These are phyloP conservation scores for Doryteuthis pealeii DNA, from an alignment of 1,140 invertebrate species.

Conservation along the genomic window DNA sequence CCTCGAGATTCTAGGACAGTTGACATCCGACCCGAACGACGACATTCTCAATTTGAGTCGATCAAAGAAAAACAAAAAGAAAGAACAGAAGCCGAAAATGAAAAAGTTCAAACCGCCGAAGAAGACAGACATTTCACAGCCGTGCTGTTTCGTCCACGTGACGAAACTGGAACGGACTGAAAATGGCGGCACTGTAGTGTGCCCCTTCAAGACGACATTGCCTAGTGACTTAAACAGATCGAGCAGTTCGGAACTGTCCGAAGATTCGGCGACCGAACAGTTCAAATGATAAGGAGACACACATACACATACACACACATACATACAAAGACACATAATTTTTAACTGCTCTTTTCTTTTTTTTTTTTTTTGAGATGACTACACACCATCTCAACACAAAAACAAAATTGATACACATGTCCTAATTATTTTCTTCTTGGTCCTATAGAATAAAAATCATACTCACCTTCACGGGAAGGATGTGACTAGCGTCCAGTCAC, in stretches of 20 bases:
- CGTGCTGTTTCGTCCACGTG: constrained; percentile 85
- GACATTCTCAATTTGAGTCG: constrained; percentile 71
- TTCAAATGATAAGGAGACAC: background rate
- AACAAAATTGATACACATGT: too few relatives aligned
- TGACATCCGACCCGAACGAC: constrained; percentile 78
- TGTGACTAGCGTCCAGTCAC: too few relatives aligned
- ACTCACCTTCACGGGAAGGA: too few relatives aligned
- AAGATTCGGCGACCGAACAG: background rate
- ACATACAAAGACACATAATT: background rate
- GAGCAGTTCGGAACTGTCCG: constrained; percentile 6
- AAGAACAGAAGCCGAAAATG: constrained; percentile 48
- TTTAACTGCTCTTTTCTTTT: too few relatives aligned
- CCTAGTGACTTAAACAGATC: constrained; percentile 9
- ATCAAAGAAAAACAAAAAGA: constrained; percentile 62
- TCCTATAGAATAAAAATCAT: too few relatives aligned
- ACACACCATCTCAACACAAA: too few relatives aligned
- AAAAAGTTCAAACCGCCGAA: constrained; percentile 66
- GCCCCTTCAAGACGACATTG: background rate
- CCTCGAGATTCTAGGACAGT: constrained; percentile 67
- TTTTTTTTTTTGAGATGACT: too few relatives aligned
- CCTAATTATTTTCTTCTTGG: too few relatives aligned
- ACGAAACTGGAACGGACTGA: constrained; percentile 72
- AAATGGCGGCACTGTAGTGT: constrained; percentile 10
- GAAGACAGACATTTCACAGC: constrained; percentile 82
- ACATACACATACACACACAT: constrained; percentile 1